Base-by-base conservation (phyloP, 1,140 invertebrate species). In the Cherax quadricarinatus region DNA sequence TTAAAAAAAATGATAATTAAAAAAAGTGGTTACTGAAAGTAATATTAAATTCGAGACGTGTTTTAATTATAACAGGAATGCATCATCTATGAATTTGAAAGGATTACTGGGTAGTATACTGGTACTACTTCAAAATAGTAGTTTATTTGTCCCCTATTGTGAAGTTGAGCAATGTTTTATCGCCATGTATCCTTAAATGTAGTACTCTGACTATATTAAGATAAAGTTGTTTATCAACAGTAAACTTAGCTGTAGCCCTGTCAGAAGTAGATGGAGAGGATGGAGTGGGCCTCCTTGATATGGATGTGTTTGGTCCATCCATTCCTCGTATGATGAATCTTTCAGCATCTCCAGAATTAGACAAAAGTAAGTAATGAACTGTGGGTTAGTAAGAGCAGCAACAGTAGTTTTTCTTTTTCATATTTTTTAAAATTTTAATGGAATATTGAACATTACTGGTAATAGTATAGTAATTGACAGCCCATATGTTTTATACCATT, bases 221-320 rank as follows among this genome's bases (percentile, higher is more conserved):
- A 66, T 66, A 66, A 66, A 1, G 62, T 62, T 83, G 30, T 84
- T 70, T 53, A 12, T 24, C 57, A 7, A 7, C 87, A 94, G 93
- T 96, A 95, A 88, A 94, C 96, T 97, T 97, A 24, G 98, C 98
- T 96, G 95, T 98, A 83, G 97, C 98, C 9, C 96, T 97, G 93
- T 97, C 97, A 7, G 94, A 98, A 94, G 97, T 97, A 9, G 83
- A 93, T 62, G 93, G 93, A 75, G 94, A 96, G 81, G 97, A 96
- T 94, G 96, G 96, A 94, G 96, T 98, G 93, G 98, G 98, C 1
- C 95, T 99, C 10, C 95, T 99, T 75, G 98, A 99, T 96, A 97
- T 97, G 0, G 98, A 99, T 95, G 97, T 99, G 12, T 99, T 98
- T 95, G 98, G 98, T 0, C 98, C 98, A 0, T 98, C 97, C 0